These are phyloP conservation scores for Odocoileus hemionus DNA, from an alignment of 2,113 vertebrate genomes.

Conservation along the genomic window DNA sequence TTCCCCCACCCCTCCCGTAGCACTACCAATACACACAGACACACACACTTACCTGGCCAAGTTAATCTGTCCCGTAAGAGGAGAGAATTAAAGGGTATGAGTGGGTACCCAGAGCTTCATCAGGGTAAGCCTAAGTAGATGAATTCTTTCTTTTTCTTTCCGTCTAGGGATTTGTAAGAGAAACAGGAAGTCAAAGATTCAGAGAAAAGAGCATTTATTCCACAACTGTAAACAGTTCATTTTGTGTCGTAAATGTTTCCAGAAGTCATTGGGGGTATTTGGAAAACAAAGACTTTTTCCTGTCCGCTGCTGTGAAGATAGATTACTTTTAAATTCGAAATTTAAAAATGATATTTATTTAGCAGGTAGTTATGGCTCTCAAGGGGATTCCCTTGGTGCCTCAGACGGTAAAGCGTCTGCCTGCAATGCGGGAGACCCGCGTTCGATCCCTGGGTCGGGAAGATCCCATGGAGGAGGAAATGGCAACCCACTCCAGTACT, in stretches of 20 bases:
- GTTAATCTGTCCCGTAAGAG: not conserved
- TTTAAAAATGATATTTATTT: slow-evolving; percentile 62
- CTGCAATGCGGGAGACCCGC: fast-evolving
- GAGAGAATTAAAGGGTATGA: not conserved
- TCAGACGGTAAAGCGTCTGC: not conserved
- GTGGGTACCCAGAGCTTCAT: not conserved
- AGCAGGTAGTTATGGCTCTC: slow-evolving; percentile 20
- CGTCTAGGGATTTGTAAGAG: slow-evolving; percentile 78
- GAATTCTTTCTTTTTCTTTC: slow-evolving; percentile 76
- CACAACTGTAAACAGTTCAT: slow-evolving; percentile 79
- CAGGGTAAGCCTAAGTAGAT: slow-evolving; percentile 67
- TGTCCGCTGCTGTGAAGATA: slow-evolving; percentile 51
- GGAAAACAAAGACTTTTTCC: slow-evolving; percentile 66
- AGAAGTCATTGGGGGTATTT: slow-evolving; percentile 61
- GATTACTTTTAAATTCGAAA: slow-evolving; percentile 63
- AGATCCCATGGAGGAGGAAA: not conserved
- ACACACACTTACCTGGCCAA: not conserved
- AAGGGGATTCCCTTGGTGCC: not conserved
- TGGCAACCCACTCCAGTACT: not conserved
- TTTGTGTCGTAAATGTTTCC: slow-evolving; percentile 81
- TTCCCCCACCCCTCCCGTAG: not conserved
- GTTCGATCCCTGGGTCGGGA: not conserved
- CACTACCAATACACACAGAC: not conserved
- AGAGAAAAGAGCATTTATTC: slow-evolving; percentile 80
- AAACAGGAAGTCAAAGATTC: slow-evolving; percentile 84